Percentiles rank a stretch among this genome's conserved stretches.
Conservation (phyloP, 2,797 vertebrate species). For the Sebastolobus alascanus region DNA sequence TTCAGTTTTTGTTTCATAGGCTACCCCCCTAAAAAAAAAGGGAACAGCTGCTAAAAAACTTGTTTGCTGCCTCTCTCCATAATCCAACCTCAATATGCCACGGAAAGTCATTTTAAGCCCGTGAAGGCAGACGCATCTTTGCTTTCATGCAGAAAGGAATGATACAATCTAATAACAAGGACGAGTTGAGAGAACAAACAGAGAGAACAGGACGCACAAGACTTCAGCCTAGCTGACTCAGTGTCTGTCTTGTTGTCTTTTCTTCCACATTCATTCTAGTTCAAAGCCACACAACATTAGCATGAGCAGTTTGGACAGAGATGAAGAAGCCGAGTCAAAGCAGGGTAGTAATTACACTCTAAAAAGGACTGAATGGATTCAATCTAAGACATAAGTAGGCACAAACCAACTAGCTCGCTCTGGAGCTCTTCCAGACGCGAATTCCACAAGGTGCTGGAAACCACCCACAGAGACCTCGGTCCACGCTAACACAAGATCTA, state of each 20-base stretch:
- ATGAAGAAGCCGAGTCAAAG: slow-evolving; percentile 33
- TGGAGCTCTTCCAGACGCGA: slow-evolving; percentile 29
- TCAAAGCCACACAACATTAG: slow-evolving; percentile 26
- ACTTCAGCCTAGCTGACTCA: slow-evolving; percentile 3
- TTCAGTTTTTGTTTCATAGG: slow-evolving; percentile 14
- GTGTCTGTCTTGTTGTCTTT: slow-evolving; percentile 26
- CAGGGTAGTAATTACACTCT: slow-evolving; percentile 37
- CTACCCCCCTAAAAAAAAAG: slow-evolving; percentile 2
- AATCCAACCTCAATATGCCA: slow-evolving; percentile 48
- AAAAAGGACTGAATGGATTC: slow-evolving; percentile 31
- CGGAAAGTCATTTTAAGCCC: slow-evolving; percentile 48
- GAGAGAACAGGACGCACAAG: neutral
- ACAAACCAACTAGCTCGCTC: slow-evolving; percentile 12
- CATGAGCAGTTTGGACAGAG: slow-evolving; percentile 27
- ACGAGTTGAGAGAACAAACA: neutral
- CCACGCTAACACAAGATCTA: slow-evolving; percentile 9
- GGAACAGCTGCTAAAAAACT: slow-evolving; percentile 45
- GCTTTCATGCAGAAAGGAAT: slow-evolving; percentile 32
- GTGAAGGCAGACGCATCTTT: slow-evolving; percentile 34
- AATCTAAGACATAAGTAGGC: slow-evolving; percentile 25
- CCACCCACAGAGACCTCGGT: slow-evolving; percentile 34
- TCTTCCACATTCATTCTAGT: slow-evolving; percentile 29
- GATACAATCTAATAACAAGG: slow-evolving; percentile 38
- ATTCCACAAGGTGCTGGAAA: slow-evolving; percentile 52
- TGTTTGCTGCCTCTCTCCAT: slow-evolving; percentile 22